Evolutionary conservation across 2,888 invertebrate species (phyloP).

Genomic region (Leptinotarsa peninsularis): DNA sequence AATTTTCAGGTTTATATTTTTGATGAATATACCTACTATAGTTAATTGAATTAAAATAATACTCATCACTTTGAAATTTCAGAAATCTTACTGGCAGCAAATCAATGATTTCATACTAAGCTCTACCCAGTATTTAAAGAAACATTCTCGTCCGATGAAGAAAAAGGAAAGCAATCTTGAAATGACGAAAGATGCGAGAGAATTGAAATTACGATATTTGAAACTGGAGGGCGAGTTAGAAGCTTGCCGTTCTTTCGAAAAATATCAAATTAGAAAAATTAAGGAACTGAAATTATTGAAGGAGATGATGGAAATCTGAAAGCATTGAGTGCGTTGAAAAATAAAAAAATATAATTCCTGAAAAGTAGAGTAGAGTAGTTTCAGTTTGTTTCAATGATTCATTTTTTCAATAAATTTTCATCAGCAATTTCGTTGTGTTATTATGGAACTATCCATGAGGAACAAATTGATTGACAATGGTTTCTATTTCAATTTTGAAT

Average conservation of each 20-base stretch:
- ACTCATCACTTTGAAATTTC: conserved; percentile 4
- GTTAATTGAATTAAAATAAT: too few species aligned
- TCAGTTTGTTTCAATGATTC: too few species aligned
- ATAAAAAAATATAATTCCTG: too few species aligned
- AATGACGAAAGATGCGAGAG: conserved; percentile 17
- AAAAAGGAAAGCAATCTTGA: conserved; percentile 10
- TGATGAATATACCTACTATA: too few species aligned
- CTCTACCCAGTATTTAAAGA: conserved; percentile 23
- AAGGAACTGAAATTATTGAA: conserved; percentile 35
- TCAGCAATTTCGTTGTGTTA: too few species aligned
- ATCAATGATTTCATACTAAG: conserved; percentile 33
- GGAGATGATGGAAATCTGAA: conserved; percentile 27
- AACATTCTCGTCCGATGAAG: not conserved
- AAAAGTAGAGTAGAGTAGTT: too few species aligned
- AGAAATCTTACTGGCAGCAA: conserved; percentile 34
- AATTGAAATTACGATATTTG: conserved; percentile 30
- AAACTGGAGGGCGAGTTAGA: conserved; percentile 45
- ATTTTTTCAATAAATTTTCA: too few species aligned
- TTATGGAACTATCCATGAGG: too few species aligned
- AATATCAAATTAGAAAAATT: conserved; percentile 43
- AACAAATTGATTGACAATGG: too few species aligned
- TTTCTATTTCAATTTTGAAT: too few species aligned
- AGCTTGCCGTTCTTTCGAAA: conserved; percentile 37
- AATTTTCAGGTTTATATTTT: too few species aligned
- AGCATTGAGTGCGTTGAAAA: not conserved